phyloP scores from a whole-genome alignment of 2,888 invertebrate genomes.

The Argyra leucocephala region DNA sequence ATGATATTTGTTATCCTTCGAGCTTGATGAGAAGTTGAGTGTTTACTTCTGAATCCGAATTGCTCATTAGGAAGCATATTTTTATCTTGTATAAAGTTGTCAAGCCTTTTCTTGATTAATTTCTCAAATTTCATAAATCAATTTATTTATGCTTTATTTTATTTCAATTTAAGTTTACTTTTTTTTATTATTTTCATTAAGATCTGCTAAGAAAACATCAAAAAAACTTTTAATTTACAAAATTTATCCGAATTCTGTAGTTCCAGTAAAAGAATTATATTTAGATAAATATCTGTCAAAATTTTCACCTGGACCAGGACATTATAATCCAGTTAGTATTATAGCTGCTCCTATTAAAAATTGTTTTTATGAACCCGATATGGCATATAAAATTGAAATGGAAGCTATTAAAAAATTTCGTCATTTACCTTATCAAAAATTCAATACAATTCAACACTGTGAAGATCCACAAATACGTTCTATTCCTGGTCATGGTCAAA shows the following conservation, averaged over 20 bases:
- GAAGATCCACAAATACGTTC: slow-evolving; percentile 11
- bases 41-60: no score
- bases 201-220: background rate
- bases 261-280: slow-evolving; percentile 11
- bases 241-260: slow-evolving; percentile 18
- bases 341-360: slow-evolving; percentile 17
- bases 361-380: slow-evolving; percentile 13
- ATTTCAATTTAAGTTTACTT: background rate
- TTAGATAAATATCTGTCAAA: background rate
- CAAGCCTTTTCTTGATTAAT: no score
- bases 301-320: slow-evolving; percentile 26
- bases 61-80: no score
- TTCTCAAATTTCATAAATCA: no score
- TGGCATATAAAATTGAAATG: slow-evolving; percentile 10
- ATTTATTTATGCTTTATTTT: no score
- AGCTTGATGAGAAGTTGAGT: no score
- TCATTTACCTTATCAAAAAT: slow-evolving; percentile 9
- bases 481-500: slow-evolving; percentile 28
- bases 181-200: background rate
- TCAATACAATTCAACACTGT: slow-evolving; percentile 14
- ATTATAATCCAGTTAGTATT: slow-evolving; percentile 22
- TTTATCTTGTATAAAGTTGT: no score
- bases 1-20: no score
- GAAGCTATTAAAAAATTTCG: background rate
- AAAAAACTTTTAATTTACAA: slow-evolving; percentile 10